Base-by-base conservation (phyloP, 2,888 invertebrate genomes). In the Salticus scenicus region DNA sequence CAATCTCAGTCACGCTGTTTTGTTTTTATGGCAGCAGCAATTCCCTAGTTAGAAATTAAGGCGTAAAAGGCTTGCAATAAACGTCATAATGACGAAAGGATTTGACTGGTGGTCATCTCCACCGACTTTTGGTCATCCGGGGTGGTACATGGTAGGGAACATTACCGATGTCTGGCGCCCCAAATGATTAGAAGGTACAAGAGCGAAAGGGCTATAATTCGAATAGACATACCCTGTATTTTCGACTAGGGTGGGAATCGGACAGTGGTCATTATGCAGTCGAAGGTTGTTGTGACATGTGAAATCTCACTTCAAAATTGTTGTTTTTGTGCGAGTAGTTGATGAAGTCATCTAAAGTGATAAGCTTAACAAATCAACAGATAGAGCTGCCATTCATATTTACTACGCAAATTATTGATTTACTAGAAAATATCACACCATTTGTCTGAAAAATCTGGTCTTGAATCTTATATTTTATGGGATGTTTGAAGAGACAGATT, bases 261-360 rank as follows among this genome's bases (percentile, higher is more conserved):
- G 51, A 63, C 42, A 63, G 7, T 20, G 30, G 67, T 33, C 33
- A 67, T n/a, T 20, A 14, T 30, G 42, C 33, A 74, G 30, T 77
- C 41, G 66, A 73, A 33, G 47, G 67, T 67, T 83, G 77, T 83
- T 73, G 24, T 77, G 83, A 83, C 83, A 83, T 83, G 73, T 77
- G 71, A 83, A 77, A 71, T 83, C 83, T 83, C 83, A 83, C 83
- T 83, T 82, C 51, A 17, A 17, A 14, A 28, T 37, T 14, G 8
- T 37, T 24, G 76, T 28, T 86, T 80, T n/a, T 12, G 72, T 80
- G 37, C 72, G 51, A 77, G 92, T 0, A 98, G 92, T 91, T 98
- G 24, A 57, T 57, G 57, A 17, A 57, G 47, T 17, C 24, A 24
- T 57, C 57, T 24, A n/a, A 24, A 24, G 57, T 24, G 57, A 57